phyloP scores from a whole-genome alignment of 2,888 invertebrate genomes.

The Carabus problematicus region DNA sequence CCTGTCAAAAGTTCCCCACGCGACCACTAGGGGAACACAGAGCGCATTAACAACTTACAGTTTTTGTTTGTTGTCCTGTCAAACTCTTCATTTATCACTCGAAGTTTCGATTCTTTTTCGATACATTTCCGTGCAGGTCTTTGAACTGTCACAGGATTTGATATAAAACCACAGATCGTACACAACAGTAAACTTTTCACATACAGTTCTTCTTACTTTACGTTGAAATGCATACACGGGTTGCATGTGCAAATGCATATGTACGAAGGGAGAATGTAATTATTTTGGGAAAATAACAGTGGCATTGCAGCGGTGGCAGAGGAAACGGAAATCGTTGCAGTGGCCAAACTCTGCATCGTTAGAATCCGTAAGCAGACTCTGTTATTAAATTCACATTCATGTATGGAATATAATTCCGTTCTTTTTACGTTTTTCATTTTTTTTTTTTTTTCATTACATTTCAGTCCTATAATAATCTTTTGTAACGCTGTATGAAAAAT shows the following conservation, averaged over 20 bases:
- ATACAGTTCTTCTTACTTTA: too few relatives aligned
- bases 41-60: constrained; percentile 28
- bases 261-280: too few relatives aligned
- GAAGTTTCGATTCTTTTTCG: too few relatives aligned
- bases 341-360: constrained; percentile 16
- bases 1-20: constrained; percentile 18
- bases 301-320: constrained; percentile 1
- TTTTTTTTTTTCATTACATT: neutral
- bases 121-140: too few relatives aligned
- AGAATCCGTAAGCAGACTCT: neutral
- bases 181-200: too few relatives aligned
- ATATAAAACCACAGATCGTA: too few relatives aligned
- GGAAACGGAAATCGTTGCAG: constrained; percentile 40
- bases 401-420: constrained; percentile 7
- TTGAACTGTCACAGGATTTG: too few relatives aligned
- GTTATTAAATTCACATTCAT: constrained; percentile 22
- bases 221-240: too few relatives aligned
- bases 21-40: constrained; percentile 1
- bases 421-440: neutral
- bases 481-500: neutral
- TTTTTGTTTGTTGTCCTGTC: constrained; percentile 37
- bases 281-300: too few relatives aligned
- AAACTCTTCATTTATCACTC: constrained; percentile 32
- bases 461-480: constrained; percentile 2
- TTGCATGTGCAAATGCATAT: too few relatives aligned